Evolutionary conservation across 2,888 invertebrate species (phyloP).

Genomic region (Glyphotaelius pellucidus): DNA sequence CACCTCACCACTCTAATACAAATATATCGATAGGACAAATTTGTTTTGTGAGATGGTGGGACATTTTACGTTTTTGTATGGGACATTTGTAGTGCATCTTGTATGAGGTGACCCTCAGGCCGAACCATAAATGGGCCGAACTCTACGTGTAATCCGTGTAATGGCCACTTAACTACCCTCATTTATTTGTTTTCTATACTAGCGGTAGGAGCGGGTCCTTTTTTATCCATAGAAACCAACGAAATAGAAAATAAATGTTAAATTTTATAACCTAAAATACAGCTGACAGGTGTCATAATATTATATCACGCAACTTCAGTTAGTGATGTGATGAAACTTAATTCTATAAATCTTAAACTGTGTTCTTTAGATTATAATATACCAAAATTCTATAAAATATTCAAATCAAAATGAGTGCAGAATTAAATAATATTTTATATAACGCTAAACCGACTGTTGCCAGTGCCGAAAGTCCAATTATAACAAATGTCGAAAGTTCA

Average conservation of each 20-base stretch:
- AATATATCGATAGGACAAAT: too few relatives aligned
- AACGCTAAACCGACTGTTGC: background rate
- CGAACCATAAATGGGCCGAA: too few relatives aligned
- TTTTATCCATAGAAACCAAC: background rate
- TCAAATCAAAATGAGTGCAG: constrained; percentile 1
- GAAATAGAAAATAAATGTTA: background rate
- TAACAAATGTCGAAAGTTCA: background rate
- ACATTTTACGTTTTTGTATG: too few relatives aligned
- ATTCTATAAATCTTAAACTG: background rate
- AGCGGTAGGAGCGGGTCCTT: too few relatives aligned
- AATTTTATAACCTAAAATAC: constrained; percentile 22
- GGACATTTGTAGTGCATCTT: too few relatives aligned
- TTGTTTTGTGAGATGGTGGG: too few relatives aligned
- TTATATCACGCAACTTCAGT: background rate
- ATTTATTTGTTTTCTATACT: too few relatives aligned
- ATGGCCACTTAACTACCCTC: too few relatives aligned
- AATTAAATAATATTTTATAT: background rate
- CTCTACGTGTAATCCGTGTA: too few relatives aligned
- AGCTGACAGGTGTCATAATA: background rate
- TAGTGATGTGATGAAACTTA: background rate
- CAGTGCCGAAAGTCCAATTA: background rate
- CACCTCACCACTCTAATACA: too few relatives aligned
- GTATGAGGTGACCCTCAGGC: too few relatives aligned
- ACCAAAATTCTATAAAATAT: background rate
- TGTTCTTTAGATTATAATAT: background rate